Conservation (phyloP, 2,797 vertebrate species). For the Cyprinella venusta region DNA sequence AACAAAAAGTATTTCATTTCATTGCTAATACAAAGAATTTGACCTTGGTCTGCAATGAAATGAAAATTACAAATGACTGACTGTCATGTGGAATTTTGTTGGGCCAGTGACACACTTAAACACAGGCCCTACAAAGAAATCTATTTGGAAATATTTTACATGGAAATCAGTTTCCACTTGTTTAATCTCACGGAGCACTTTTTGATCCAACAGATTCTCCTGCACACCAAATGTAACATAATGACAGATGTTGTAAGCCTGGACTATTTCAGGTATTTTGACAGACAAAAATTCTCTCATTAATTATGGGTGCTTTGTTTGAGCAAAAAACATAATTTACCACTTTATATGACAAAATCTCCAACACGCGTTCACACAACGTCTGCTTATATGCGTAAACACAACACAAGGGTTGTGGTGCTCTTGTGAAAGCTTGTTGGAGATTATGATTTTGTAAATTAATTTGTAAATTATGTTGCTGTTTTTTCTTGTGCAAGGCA, state of each 20-base stretch:
- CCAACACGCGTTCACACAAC: too few species aligned
- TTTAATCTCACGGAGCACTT: not conserved
- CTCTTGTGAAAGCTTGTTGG: too few species aligned
- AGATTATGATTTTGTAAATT: not conserved
- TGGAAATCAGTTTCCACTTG: not conserved
- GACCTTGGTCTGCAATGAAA: constrained; percentile 62
- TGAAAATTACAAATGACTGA: constrained; percentile 66
- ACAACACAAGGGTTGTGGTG: too few species aligned
- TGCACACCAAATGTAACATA: not conserved
- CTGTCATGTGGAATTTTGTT: constrained; percentile 65
- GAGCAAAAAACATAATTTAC: too few species aligned
- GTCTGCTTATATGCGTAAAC: too few species aligned
- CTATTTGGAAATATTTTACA: constrained; percentile 1
- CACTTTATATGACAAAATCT: too few species aligned
- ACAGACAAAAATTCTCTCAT: constrained; percentile 9
- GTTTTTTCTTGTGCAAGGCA: not conserved
- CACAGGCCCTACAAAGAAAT: not conserved
- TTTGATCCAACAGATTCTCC: not conserved
- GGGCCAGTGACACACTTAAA: not conserved
- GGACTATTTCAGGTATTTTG: constrained; percentile 11
- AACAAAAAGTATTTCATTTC: not conserved
- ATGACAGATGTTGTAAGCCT: not conserved
- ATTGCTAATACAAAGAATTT: constrained; percentile 68
- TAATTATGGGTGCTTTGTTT: too few species aligned
- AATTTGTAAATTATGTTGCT: not conserved